Conservation (phyloP, 2,888 invertebrate genomes). For the Hanleya hanleyi region DNA sequence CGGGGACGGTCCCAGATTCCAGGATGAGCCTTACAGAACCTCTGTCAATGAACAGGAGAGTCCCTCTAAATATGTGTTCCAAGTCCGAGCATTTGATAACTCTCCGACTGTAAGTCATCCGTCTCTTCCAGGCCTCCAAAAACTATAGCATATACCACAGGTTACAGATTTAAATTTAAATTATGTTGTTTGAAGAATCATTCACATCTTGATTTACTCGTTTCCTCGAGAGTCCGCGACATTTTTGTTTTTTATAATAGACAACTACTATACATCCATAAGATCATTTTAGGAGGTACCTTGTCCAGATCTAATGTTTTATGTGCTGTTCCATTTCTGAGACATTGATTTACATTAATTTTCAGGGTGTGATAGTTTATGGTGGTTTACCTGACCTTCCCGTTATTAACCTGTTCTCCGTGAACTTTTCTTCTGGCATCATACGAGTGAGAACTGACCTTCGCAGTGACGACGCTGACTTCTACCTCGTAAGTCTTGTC, state of each 20-base stretch:
- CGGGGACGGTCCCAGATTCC: not conserved
- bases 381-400: not conserved
- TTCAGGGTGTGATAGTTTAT: constrained; percentile 1
- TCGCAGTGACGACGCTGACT: not conserved
- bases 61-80: not conserved
- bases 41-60: not conserved
- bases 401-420: not conserved
- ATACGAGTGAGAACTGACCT: not conserved
- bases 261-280: too few relatives aligned
- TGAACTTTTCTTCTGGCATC: not conserved
- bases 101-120: not conserved
- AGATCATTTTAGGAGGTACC: too few relatives aligned
- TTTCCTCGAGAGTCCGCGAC: too few relatives aligned
- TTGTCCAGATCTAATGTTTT: too few relatives aligned
- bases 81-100: not conserved
- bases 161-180: too few relatives aligned
- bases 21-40: not conserved
- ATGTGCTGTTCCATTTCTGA: not conserved
- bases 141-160: too few relatives aligned
- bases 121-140: too few relatives aligned
- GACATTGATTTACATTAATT: not conserved
- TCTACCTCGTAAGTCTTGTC: not conserved
- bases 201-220: too few relatives aligned
- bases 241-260: too few relatives aligned
- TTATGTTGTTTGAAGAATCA: too few relatives aligned